These are phyloP conservation scores for Montipora sp. DNA, from an alignment of 64 coral and sea anemone species.

Conservation along the genomic window DNA sequence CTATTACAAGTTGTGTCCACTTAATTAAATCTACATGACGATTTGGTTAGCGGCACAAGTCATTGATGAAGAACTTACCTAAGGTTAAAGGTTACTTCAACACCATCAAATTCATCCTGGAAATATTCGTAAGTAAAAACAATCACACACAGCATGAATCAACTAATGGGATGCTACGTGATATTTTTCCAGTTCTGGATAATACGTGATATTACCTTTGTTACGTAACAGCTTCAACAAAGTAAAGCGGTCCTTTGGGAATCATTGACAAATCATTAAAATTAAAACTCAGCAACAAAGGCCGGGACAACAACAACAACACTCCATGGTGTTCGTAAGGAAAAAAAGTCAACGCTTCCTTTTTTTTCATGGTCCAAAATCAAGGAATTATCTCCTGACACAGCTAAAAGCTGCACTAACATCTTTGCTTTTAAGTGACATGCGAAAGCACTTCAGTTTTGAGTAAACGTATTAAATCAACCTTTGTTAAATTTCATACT, in stretches of 20 bases:
- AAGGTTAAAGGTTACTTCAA: background rate
- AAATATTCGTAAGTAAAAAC: background rate
- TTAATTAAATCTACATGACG: constrained; percentile 16
- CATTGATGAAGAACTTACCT: background rate
- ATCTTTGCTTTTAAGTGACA: no score
- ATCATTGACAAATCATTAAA: background rate
- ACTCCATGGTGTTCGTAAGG: no score
- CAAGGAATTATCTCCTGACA: no score
- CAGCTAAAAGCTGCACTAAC: no score
- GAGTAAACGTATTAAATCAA: no score
- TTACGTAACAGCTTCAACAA: background rate
- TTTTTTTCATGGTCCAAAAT: no score
- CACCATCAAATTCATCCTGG: background rate
- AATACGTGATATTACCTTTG: background rate
- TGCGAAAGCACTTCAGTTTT: no score
- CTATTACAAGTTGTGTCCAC: background rate
- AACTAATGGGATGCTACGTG: background rate
- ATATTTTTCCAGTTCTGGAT: background rate
- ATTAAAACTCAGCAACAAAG: background rate
- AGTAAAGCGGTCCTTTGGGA: background rate
- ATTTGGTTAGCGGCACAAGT: background rate
- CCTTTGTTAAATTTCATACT: no score
- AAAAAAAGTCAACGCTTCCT: no score
- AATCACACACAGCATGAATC: background rate
- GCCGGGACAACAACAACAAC: background rate